Conservation (phyloP, 2,113 vertebrate genomes). For the Psittacus erithacus region DNA sequence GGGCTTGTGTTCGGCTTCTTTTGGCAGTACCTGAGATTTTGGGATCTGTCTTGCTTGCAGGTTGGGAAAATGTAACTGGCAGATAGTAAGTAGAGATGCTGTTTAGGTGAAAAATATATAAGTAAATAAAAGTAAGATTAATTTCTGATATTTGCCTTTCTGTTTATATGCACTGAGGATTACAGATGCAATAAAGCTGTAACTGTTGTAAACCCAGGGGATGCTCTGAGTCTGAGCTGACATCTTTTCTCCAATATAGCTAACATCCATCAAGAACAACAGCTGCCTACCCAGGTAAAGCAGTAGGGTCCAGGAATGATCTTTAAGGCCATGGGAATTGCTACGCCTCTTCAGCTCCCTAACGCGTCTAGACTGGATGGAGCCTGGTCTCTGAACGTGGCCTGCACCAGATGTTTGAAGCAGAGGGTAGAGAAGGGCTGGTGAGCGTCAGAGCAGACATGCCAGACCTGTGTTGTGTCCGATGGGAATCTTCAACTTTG, state of each 20-base stretch:
- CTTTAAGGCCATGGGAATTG: not conserved
- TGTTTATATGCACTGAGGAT: not conserved
- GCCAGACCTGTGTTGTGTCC: not conserved
- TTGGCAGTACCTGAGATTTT: not conserved
- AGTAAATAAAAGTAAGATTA: not conserved
- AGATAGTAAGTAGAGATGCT: not conserved
- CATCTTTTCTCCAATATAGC: not conserved
- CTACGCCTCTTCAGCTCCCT: not conserved
- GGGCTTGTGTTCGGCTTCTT: not conserved
- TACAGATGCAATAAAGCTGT: not conserved
- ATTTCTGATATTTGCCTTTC: not conserved
- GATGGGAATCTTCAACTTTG: not conserved
- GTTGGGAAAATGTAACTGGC: not conserved
- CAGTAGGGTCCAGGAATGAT: not conserved
- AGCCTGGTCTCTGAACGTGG: not conserved
- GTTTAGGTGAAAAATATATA: not conserved
- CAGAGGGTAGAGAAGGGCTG: not conserved
- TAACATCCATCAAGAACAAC: not conserved
- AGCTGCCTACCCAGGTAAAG: not conserved
- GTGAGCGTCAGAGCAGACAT: rapidly evolving
- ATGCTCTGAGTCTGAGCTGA: not conserved
- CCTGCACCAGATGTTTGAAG: not conserved
- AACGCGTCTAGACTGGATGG: not conserved
- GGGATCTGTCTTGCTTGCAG: not conserved
- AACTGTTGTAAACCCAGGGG: not conserved